Evolutionary conservation across 1,140 invertebrate species (phyloP), one percentile per base, ranked within the genome.

Genomic region (Liolophura sinensis): DNA sequence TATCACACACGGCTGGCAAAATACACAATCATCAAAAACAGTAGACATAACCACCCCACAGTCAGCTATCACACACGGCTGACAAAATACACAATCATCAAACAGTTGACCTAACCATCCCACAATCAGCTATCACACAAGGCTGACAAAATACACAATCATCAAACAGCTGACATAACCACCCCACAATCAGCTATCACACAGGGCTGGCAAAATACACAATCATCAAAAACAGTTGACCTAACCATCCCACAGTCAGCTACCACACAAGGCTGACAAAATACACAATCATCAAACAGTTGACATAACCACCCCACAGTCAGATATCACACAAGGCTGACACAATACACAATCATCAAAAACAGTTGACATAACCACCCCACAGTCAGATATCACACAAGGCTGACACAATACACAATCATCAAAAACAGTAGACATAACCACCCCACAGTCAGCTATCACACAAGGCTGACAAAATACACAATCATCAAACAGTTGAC

Each of bases 241-340:
- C 3, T 40, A 24, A 58, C 56, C 56, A 18, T 7, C 20, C 15
- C 22, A 24, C 16, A n/a, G n/a, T n/a, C n/a, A 24, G 20, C 1
- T 24, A 18, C 22, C 31, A n/a, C n/a, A n/a, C n/a, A n/a, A n/a
- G n/a, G n/a, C n/a, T 7, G 31, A 58, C 31, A 40, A 40, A 40
- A 40, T 40, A 40, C 31, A 40, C 9, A 40, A 40, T 5, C 31
- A 40, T 40, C 9, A 40, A 40, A 3, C 31, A n/a, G n/a, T n/a
- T n/a, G n/a, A n/a, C n/a, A n/a, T n/a, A n/a, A n/a, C n/a, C 52
- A 78, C 77, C 31, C 78, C 78, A 76, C 78, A 80, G 52, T 80
- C 75, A 46, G 18, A 48, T 14, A 80, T 79, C 22, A 68, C 24
- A 72, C 78, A 80, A 14, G 65, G 65, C 78, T 80, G 65, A 22